phyloP scores from a whole-genome alignment of 1,140 invertebrate genomes.

The Stegodyphus mimosarum region DNA sequence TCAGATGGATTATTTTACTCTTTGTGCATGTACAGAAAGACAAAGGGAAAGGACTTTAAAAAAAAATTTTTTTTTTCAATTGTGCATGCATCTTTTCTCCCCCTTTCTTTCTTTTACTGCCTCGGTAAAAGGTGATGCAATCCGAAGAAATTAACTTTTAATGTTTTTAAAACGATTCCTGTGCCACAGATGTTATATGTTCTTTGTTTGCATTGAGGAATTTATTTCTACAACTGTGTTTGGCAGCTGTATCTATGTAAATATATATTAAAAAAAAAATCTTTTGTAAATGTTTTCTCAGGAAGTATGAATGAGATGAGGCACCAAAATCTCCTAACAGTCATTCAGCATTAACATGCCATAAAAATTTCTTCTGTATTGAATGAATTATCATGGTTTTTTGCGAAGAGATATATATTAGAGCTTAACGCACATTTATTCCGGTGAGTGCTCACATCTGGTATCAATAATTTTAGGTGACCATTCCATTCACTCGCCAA shows the following conservation, averaged over 20 bases:
- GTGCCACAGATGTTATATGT: constrained; percentile 21
- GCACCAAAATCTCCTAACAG: too few relatives aligned
- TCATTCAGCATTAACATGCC: too few relatives aligned
- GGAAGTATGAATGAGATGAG: constrained; percentile 24
- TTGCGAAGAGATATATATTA: background rate
- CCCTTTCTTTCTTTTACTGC: too few relatives aligned
- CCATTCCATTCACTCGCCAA: constrained; percentile 22
- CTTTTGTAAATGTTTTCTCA: constrained; percentile 29
- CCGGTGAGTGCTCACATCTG: constrained; percentile 26
- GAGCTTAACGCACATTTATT: constrained; percentile 59
- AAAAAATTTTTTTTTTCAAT: background rate
- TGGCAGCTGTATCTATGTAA: constrained; percentile 39
- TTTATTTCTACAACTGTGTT: background rate
- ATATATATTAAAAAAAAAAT: background rate
- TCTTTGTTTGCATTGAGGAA: background rate
- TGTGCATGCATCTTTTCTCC: too few relatives aligned
- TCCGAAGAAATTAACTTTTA: background rate
- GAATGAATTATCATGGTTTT: too few relatives aligned
- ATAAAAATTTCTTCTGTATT: too few relatives aligned
- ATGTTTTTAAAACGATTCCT: background rate
- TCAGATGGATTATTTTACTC: too few relatives aligned
- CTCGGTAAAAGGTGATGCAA: too few relatives aligned
- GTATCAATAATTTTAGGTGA: constrained; percentile 1
- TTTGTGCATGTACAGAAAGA: background rate
- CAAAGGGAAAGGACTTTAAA: background rate